A percentile compares a stretch with the other conserved stretches of the same genome.
phyloP scores from a whole-genome alignment of 1,140 invertebrate genomes.

The Zelostemma sp. region DNA sequence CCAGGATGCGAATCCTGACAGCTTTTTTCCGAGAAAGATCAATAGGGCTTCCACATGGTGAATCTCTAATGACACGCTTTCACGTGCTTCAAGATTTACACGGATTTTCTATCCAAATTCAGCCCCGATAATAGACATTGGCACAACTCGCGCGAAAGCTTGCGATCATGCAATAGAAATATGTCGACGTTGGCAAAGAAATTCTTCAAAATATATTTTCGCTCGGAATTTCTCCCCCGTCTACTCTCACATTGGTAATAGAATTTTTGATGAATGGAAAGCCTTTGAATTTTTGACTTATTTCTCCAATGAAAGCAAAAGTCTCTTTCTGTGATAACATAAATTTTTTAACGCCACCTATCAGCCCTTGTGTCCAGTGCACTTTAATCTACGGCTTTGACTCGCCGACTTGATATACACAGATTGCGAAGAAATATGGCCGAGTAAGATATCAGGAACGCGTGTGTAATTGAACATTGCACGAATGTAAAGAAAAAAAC shows the following conservation, averaged over 20 bases:
- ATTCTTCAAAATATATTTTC: neutral
- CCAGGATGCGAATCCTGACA: slow-evolving; percentile 40
- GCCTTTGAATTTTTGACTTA: neutral
- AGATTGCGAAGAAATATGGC: slow-evolving; percentile 43
- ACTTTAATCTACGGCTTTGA: slow-evolving; percentile 49
- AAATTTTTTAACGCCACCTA: slow-evolving; percentile 44
- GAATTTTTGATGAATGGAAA: neutral
- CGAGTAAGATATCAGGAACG: slow-evolving; percentile 32
- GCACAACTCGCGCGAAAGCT: slow-evolving; percentile 17
- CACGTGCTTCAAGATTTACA: slow-evolving; percentile 32
- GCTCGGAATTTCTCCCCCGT: too few species aligned
- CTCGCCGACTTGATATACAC: slow-evolving; percentile 45
- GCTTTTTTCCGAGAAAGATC: slow-evolving; percentile 45
- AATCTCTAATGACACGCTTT: slow-evolving; percentile 43
- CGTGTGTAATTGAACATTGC: slow-evolving; percentile 14
- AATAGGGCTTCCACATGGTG: slow-evolving; percentile 42
- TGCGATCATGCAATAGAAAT: too few species aligned
- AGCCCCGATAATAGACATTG: slow-evolving; percentile 36
- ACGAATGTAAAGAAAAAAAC: neutral
- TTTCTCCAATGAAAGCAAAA: neutral
- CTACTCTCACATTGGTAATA: too few species aligned
- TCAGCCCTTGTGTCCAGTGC: slow-evolving; percentile 37
- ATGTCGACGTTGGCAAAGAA: too few species aligned
- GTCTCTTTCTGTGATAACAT: slow-evolving; percentile 10
- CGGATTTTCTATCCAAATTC: slow-evolving; percentile 28